Evolutionary conservation across 2,113 vertebrate species (phyloP).

Genomic region (Chrysemys picta): DNA sequence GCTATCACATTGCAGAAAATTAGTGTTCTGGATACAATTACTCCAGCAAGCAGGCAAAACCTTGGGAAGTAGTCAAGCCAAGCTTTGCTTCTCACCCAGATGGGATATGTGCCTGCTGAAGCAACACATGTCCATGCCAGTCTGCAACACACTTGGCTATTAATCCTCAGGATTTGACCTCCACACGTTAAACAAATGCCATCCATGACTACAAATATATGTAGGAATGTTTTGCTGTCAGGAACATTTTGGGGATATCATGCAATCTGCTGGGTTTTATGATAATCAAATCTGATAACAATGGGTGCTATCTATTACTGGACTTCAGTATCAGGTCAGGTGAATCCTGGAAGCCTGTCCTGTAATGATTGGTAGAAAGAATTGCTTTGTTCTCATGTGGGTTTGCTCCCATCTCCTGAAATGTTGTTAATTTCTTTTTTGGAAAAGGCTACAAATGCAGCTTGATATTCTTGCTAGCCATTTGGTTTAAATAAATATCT

Average conservation of each 20-base stretch:
- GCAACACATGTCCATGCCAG: slow-evolving; percentile 46
- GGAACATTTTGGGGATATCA: not conserved
- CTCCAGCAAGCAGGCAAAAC: not conserved
- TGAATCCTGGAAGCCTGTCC: slow-evolving; percentile 45
- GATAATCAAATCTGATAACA: not conserved
- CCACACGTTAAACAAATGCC: slow-evolving; percentile 30
- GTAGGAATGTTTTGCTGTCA: slow-evolving; percentile 3
- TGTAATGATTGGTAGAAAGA: slow-evolving; percentile 18
- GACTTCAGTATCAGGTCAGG: slow-evolving; percentile 17
- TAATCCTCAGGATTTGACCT: slow-evolving; percentile 40
- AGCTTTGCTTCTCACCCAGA: slow-evolving; percentile 29
- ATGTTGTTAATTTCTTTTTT: slow-evolving; percentile 63
- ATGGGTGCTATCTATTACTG: slow-evolving; percentile 3
- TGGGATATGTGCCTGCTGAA: not conserved
- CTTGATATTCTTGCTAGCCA: slow-evolving; percentile 36
- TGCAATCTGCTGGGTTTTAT: not conserved
- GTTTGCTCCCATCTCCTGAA: slow-evolving; percentile 60
- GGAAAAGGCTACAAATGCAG: slow-evolving; percentile 38
- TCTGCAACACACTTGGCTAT: not conserved
- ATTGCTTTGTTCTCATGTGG: slow-evolving; percentile 58
- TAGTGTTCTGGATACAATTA: slow-evolving; percentile 18
- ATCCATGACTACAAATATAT: not conserved
- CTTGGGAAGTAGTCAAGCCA: slow-evolving; percentile 2
- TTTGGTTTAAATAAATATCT: slow-evolving; percentile 69
- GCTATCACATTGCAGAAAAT: slow-evolving; percentile 63